Evolutionary conservation across 2,888 invertebrate genomes (phyloP), one percentile per base, ranked within the genome.

Genomic region (Ichneumoninae sp.): DNA sequence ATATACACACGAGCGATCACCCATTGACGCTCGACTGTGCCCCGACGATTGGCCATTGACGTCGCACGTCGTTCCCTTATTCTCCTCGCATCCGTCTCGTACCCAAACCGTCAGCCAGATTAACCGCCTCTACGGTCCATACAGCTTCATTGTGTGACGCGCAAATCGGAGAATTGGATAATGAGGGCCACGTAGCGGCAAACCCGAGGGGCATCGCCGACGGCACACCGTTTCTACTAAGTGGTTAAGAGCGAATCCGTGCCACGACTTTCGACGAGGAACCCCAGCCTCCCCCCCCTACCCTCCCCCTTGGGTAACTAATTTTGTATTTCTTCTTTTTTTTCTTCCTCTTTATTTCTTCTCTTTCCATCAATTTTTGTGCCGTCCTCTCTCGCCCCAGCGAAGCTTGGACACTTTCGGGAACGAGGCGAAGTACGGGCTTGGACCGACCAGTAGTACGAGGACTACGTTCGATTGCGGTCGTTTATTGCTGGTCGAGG

Each of bases 41-140:
- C 69, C 77, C 74, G 86, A 87, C 87, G 87, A 90, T 91, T 90
- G 85, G 87, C 89, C 89, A 90, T 91, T 90, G 90, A 91, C 89
- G 89, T 87, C 75, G 66, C 3, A 65, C 40, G 65, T 13, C 33
- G 75, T 47, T 50, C 75, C 50, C 75, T 75, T 75, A 66, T 76
- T 76, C 26, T 36, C 52, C 44, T 79, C 84, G 69, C 85, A 47
- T 78, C 83, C 86, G 87, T 84, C 83, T 77, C 85, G 83, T 80
- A 76, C 87, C 84, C 84, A 78, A 81, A 79, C 60, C 70, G 36
- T 79, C 71, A 19, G 13, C 44, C 68, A 62, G 50, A 83, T 79
- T 78, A 75, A 86, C 74, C 69, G 79, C 71, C 78, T 74, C 47
- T 54, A 70, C 60, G 70, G 70, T 74, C 68, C 71, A 52, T 57